Evolutionary conservation across 2,888 invertebrate species (phyloP), one percentile per base, ranked within the genome.

Genomic region (Eupelmus urozonus): DNA sequence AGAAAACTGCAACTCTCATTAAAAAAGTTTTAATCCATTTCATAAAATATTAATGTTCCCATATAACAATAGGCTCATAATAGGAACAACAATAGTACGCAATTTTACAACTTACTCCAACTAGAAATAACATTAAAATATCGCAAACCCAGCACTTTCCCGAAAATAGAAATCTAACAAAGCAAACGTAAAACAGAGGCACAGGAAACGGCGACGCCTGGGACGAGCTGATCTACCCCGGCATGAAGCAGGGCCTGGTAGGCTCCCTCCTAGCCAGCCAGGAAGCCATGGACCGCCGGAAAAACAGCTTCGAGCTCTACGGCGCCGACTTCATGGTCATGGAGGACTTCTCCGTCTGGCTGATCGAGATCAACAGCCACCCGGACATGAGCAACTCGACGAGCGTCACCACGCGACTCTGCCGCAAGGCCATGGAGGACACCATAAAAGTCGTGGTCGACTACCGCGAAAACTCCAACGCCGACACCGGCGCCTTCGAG

Each of bases 291-390:
- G 95, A 96, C 85, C 92, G 95, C 53, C 90, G 94, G 67, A 92
- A 93, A 85, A 96, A 96, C 83, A 96, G 97, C 70, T 98, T 97
- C 90, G 97, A 98, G 90, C 90, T 98, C 25, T 98, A 97, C 85
- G 98, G 98, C 18, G 98, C 98, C 0, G 98, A 98, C 90, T 98
- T 98, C 87, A 97, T 98, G 95, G 91, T 98, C 76, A 95, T 96
- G 60, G 95, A 97, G 76, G 95, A 96, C 85, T 95, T 94, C 84
- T 93, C 94, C 40, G 97, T 97, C 0, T 98, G 97, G 97, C 92
- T 98, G 1, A 95, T 98, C 82, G 98, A 98, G 90, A 97, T 98
- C 82, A 98, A 98, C 89, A 96, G 96, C 9, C 96, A 97, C 90
- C 98, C 98, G 0, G 96, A 97, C 90, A 93, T 98, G 91, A 95